Percentiles rank a stretch among this genome's conserved stretches.
phyloP scores from a whole-genome alignment of 1,140 invertebrate genomes.

The Drosophila parvula region DNA sequence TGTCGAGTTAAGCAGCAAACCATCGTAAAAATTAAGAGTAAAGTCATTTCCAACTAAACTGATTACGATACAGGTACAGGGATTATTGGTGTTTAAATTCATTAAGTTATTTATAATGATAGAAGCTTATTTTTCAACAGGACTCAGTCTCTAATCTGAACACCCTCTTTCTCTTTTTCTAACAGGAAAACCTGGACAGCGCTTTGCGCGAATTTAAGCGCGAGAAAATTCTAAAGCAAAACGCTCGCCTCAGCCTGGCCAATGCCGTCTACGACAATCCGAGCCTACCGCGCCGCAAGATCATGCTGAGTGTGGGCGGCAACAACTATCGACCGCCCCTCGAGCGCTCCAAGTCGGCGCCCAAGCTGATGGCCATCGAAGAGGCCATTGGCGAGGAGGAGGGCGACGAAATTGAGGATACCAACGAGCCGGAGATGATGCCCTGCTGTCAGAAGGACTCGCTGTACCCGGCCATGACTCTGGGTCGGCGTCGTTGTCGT shows the following conservation, averaged over 20 bases:
- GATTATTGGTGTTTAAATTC: background rate
- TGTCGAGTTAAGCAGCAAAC: slow-evolving; percentile 3
- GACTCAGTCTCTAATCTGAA: background rate
- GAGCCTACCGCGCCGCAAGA: slow-evolving; percentile 91
- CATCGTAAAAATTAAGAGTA: background rate
- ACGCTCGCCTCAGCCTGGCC: slow-evolving; percentile 95
- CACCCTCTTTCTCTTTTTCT: background rate
- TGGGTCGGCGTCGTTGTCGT: slow-evolving; percentile 83
- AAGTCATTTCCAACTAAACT: background rate
- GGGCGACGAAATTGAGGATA: slow-evolving; percentile 86
- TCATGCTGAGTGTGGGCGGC: slow-evolving; percentile 91
- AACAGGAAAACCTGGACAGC: slow-evolving; percentile 88
- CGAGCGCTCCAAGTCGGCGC: slow-evolving; percentile 97
- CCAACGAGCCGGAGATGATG: slow-evolving; percentile 82
- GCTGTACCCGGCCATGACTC: slow-evolving; percentile 84
- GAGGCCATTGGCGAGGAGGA: slow-evolving; percentile 95
- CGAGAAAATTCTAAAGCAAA: slow-evolving; percentile 96
- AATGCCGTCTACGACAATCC: slow-evolving; percentile 94
- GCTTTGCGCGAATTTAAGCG: slow-evolving; percentile 97
- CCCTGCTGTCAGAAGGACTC: slow-evolving; percentile 84
- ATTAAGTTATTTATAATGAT: background rate
- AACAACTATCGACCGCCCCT: slow-evolving; percentile 95
- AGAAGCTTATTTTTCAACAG: background rate
- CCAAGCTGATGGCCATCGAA: slow-evolving; percentile 96
- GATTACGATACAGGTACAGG: background rate